phyloP scores from a whole-genome alignment of 1,140 invertebrate species.

The Micrasema minimum region DNA sequence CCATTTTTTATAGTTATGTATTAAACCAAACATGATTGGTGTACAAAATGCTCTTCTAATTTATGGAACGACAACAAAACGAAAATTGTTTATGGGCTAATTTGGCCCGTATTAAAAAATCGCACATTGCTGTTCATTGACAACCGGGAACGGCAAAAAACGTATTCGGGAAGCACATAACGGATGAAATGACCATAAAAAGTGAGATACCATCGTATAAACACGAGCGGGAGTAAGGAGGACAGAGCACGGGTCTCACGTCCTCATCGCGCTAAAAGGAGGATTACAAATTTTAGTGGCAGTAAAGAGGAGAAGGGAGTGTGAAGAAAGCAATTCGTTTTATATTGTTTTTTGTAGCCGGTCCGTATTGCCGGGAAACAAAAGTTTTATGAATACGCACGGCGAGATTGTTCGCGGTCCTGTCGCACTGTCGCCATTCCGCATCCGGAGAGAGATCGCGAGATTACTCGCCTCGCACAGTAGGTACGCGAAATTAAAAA shows the following conservation, averaged over 20 bases:
- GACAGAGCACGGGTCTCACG: conserved; percentile 33
- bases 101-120: conserved; percentile 18
- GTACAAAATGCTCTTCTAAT: too few relatives aligned
- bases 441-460: too few relatives aligned
- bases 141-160: conserved; percentile 35
- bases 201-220: conserved; percentile 33
- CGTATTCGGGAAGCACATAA: conserved; percentile 44
- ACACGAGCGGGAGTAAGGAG: conserved; percentile 23
- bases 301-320: conserved; percentile 49
- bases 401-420: conserved; percentile 13
- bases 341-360: conserved; percentile 52
- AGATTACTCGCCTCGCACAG: too few relatives aligned
- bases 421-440: neutral
- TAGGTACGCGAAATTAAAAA: too few relatives aligned
- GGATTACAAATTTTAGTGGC: conserved; percentile 54
- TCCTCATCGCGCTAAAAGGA: conserved; percentile 53
- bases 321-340: conserved; percentile 52
- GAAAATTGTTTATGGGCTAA: conserved; percentile 32
- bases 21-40: too few relatives aligned
- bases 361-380: conserved; percentile 41
- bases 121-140: conserved; percentile 36
- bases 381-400: conserved; percentile 43
- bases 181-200: conserved; percentile 40
- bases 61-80: neutral
- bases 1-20: too few relatives aligned